Conservation (phyloP, 2,113 vertebrate species). For the Gorsachius goisagi region DNA sequence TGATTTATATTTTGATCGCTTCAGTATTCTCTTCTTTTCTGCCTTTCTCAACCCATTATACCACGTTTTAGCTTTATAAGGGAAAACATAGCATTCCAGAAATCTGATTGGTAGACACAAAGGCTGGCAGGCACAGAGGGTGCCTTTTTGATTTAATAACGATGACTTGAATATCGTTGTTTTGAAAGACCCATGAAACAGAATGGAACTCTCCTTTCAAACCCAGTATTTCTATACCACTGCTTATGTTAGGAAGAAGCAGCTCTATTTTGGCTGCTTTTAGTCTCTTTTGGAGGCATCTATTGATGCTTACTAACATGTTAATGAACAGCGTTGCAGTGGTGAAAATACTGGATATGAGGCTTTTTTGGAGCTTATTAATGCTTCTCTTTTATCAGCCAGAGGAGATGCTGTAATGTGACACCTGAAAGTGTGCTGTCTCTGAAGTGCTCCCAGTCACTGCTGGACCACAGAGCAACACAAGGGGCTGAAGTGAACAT, state of each 20-base stretch:
- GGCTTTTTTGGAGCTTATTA: conserved; percentile 12
- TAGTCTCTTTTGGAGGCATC: conserved; percentile 47
- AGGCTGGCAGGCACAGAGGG: conserved; percentile 10
- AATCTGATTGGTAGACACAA: conserved; percentile 27
- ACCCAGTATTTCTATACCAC: neutral
- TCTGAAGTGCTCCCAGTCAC: conserved; percentile 48
- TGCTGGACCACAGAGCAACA: conserved; percentile 36
- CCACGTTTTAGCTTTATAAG: neutral
- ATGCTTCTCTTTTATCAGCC: conserved; percentile 21
- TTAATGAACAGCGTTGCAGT: conserved; percentile 27
- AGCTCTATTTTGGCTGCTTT: conserved; percentile 20
- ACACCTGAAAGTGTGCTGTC: neutral
- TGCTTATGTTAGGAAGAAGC: neutral
- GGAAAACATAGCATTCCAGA: neutral
- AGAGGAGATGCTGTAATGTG: neutral
- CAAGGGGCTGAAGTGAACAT: neutral
- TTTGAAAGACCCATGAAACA: conserved; percentile 39
- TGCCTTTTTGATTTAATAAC: conserved; percentile 44
- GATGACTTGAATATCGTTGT: neutral
- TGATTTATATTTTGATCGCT: neutral
- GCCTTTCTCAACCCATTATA: neutral
- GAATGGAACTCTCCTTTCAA: conserved; percentile 5
- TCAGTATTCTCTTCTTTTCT: neutral
- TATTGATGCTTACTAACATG: conserved; percentile 52
- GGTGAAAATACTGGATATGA: neutral